Conservation (phyloP, 1,140 invertebrate genomes). For the Aphelenchoides besseyi region DNA sequence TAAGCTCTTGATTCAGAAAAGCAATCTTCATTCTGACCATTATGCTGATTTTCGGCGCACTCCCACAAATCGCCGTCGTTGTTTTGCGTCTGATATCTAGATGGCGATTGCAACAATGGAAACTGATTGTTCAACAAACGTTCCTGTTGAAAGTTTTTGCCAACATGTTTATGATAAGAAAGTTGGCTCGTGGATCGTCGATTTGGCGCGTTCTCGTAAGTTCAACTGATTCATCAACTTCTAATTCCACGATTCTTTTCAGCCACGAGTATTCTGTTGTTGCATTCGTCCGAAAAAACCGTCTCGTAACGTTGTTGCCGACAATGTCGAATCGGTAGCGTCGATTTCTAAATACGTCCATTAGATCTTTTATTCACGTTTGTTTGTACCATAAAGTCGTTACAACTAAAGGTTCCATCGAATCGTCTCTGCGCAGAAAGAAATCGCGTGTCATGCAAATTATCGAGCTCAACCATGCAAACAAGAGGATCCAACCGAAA, state of each 20-base stretch:
- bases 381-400: neutral
- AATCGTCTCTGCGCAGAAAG: too few species aligned
- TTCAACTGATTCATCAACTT: neutral
- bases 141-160: constrained; percentile 26
- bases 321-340: neutral
- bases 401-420: too few species aligned
- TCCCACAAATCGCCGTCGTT: constrained; percentile 24
- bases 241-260: neutral
- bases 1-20: constrained; percentile 23
- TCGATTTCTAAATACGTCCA: constrained; percentile 11
- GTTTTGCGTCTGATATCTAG: constrained; percentile 15
- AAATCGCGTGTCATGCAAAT: constrained; percentile 21
- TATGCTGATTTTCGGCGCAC: neutral
- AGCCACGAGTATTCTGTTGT: neutral
- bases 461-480: constrained; percentile 14
- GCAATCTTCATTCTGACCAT: constrained; percentile 24
- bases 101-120: constrained; percentile 19
- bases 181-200: constrained; percentile 11
- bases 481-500: constrained; percentile 20
- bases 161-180: constrained; percentile 17
- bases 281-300: neutral
- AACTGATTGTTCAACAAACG: constrained; percentile 15
- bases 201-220: neutral
- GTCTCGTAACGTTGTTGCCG: neutral
- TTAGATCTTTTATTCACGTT: neutral